Evolutionary conservation across 2,113 vertebrate genomes (phyloP).

Genomic region (Apeltes quadracus): DNA sequence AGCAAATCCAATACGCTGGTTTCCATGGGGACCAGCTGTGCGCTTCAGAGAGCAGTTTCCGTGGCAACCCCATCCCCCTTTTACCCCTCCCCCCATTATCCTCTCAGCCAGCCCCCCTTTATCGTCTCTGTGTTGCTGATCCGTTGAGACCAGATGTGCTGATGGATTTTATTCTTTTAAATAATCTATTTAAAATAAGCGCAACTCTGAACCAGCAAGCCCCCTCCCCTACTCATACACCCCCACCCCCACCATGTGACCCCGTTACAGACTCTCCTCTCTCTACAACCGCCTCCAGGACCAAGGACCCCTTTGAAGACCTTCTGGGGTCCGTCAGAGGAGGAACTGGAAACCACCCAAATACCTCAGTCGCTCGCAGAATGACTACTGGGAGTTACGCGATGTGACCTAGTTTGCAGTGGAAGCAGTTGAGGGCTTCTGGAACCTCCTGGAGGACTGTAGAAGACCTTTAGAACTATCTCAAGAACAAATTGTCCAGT

Average conservation of each 20-base stretch:
- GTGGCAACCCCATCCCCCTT: constrained; percentile 69
- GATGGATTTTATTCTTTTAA: not conserved
- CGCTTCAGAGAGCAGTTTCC: constrained; percentile 79
- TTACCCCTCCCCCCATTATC: constrained; percentile 39
- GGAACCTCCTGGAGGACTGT: not conserved
- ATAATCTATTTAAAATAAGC: not conserved
- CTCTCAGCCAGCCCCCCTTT: constrained; percentile 12
- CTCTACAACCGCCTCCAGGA: not conserved
- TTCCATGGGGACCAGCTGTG: constrained; percentile 78
- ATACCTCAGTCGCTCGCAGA: not conserved
- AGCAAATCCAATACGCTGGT: constrained; percentile 70
- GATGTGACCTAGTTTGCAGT: not conserved
- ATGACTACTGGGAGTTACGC: not conserved
- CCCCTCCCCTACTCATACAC: not conserved
- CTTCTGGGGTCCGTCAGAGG: not conserved
- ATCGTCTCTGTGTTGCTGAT: constrained; percentile 31
- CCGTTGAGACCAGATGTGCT: constrained; percentile 15
- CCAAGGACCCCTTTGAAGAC: not conserved
- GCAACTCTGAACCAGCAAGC: not conserved
- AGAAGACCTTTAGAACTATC: not conserved
- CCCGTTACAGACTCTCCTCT: not conserved
- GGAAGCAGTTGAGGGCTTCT: not conserved
- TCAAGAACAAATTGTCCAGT: not conserved
- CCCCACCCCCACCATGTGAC: not conserved
- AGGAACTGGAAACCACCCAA: not conserved